Evolutionary conservation across 2,888 invertebrate genomes (phyloP).

Genomic region (Napeogenes inachia): DNA sequence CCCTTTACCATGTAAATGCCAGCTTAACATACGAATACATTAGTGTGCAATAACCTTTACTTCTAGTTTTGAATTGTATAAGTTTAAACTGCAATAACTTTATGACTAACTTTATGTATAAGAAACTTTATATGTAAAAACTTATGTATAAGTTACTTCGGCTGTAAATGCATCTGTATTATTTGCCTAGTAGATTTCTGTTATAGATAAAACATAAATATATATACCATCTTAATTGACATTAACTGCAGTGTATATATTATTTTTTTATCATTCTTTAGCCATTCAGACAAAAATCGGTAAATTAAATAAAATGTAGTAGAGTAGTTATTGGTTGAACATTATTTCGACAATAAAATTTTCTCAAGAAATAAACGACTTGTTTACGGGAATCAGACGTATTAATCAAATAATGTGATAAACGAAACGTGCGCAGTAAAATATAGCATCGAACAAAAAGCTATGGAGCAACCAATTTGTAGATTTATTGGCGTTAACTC

Average conservation of each 20-base stretch:
- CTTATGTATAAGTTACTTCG: too few species aligned
- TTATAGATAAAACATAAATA: too few species aligned
- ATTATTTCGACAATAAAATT: neutral
- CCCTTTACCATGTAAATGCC: slow-evolving; percentile 10
- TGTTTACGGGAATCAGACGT: slow-evolving; percentile 41
- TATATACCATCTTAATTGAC: too few species aligned
- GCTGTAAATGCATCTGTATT: too few species aligned
- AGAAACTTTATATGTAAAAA: too few species aligned
- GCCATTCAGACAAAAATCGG: neutral
- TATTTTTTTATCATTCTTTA: too few species aligned
- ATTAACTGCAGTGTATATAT: too few species aligned
- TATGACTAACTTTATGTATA: too few species aligned
- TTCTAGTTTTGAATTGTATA: neutral
- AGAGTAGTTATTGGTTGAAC: neutral
- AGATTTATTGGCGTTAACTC: slow-evolving; percentile 33
- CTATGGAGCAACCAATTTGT: slow-evolving; percentile 39
- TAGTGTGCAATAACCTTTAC: neutral
- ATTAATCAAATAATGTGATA: slow-evolving; percentile 66
- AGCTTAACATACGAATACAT: neutral
- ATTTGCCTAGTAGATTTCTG: too few species aligned
- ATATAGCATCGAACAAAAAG: slow-evolving; percentile 57
- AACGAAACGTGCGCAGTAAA: slow-evolving; percentile 65
- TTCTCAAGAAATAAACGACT: slow-evolving; percentile 16
- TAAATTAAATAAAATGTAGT: neutral
- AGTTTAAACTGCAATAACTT: neutral